Evolutionary conservation across 2,888 invertebrate species (phyloP), one percentile per base, ranked within the genome.

Genomic region (Elgonia sp.): DNA sequence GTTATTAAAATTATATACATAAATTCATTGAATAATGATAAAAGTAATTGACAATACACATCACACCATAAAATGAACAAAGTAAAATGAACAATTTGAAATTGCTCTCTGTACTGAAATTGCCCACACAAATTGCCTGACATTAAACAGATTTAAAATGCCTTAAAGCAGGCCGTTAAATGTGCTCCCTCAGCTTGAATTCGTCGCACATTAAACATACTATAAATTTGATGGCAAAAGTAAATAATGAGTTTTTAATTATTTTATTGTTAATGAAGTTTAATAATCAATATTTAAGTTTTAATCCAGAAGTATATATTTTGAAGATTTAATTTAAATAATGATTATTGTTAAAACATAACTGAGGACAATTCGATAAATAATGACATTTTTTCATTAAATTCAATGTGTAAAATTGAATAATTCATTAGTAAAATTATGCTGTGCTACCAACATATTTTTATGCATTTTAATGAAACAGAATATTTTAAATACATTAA

Each of bases 91-190:
- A 73, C 77, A 57, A 72, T 72, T 79, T 65, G 79, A 86, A 86
- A 76, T 70, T 70, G 57, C 63, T 63, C 65, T 50, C 6, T 16
- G 53, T 46, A 18, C 21, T 50, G 39, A 10, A 73, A 85, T 65
- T 65, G 60, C 40, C 50, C 65, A 67, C 60, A 79, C 84, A 87
- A 87, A 87, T 87, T 87, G 62, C 87, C 73, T 39, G 39, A 53
- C 73, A 84, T 87, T 80, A 87, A 87, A 87, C 80, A 73, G 87
- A 87, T 87, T 87, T 84, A 84, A 87, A 87, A 87, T 84, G 53
- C 75, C 79, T 87, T 83, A 73, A 87, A 87, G 87, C 75, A 80
- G 79, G 62, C 75, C 14, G 63, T 75, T 75, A 79, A 84, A 80
- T 70, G 62, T 67, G 60, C 53, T 67, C 20, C 72, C 42, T 62